phyloP scores from a whole-genome alignment of 2,113 vertebrate genomes.

The Aix galericulata region DNA sequence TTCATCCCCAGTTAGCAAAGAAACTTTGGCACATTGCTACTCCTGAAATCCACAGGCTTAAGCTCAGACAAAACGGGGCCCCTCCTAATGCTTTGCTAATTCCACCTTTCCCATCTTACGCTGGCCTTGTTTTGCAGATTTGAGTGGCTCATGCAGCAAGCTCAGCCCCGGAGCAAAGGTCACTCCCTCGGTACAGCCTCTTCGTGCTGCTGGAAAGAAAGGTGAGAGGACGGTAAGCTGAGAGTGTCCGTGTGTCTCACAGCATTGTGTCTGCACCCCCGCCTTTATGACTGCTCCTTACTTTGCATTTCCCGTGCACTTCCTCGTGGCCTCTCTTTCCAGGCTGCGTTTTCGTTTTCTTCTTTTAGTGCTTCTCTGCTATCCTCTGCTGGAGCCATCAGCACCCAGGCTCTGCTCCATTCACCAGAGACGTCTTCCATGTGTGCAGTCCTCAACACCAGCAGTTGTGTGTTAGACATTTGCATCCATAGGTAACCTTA shows the following conservation, averaged over 20 bases:
- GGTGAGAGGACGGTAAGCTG: neutral
- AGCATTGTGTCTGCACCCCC: neutral
- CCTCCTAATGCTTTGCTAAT: neutral
- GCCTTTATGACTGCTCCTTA: neutral
- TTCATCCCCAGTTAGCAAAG: neutral
- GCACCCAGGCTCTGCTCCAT: neutral
- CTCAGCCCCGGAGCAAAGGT: neutral
- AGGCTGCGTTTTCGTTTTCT: neutral
- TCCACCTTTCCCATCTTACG: neutral
- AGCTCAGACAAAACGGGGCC: neutral
- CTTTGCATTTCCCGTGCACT: neutral
- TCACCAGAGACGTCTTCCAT: neutral
- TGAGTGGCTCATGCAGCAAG: fast-evolving
- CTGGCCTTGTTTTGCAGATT: fast-evolving
- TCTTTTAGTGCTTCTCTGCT: neutral
- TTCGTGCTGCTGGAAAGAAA: fast-evolving
- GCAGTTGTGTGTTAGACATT: neutral
- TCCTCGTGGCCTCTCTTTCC: neutral
- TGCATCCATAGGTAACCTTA: neutral
- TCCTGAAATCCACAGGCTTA: neutral
- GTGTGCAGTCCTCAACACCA: neutral
- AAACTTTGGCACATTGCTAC: neutral
- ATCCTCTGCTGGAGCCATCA: neutral
- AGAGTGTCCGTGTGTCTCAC: fast-evolving
- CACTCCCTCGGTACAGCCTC: neutral